Evolutionary conservation across 2,113 vertebrate genomes (phyloP).

Genomic region (Aldabrachelys gigantea): DNA sequence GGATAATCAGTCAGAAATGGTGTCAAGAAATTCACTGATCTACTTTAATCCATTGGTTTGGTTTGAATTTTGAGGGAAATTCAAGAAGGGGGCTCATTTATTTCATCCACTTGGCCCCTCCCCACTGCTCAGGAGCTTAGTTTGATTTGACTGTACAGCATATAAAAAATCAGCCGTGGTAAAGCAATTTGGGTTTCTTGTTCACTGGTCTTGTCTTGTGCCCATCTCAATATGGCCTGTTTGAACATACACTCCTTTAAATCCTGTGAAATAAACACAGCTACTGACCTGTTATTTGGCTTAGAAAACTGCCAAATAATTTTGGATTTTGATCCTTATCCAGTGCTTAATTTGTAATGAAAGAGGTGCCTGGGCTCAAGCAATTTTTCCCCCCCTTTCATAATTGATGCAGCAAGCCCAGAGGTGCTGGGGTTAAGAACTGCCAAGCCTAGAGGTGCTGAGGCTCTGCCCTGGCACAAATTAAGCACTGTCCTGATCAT

Average conservation of each 20-base stretch:
- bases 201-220: fast-evolving
- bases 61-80: not conserved
- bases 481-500: too few relatives aligned
- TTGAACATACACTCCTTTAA: too few relatives aligned
- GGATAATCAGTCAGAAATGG: constrained; percentile 61
- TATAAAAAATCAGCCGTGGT: not conserved
- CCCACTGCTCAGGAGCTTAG: fast-evolving
- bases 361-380: not conserved
- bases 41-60: constrained; percentile 18
- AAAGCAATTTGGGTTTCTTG: not conserved
- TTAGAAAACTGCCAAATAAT: not conserved
- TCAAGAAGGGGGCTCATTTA: constrained; percentile 7
- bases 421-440: not conserved
- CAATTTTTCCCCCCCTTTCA: constrained; percentile 19
- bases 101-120: not conserved
- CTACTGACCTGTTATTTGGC: fast-evolving
- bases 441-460: not conserved
- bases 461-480: not conserved
- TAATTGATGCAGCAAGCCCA: not conserved
- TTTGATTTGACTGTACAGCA: fast-evolving
- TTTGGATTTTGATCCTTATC: not conserved
- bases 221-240: not conserved
- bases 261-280: not conserved
- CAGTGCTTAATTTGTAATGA: not conserved
- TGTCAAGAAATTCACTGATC: constrained; percentile 51